These are phyloP conservation scores for Harpalus rubripes DNA, from an alignment of 2,888 invertebrate species.

Conservation along the genomic window DNA sequence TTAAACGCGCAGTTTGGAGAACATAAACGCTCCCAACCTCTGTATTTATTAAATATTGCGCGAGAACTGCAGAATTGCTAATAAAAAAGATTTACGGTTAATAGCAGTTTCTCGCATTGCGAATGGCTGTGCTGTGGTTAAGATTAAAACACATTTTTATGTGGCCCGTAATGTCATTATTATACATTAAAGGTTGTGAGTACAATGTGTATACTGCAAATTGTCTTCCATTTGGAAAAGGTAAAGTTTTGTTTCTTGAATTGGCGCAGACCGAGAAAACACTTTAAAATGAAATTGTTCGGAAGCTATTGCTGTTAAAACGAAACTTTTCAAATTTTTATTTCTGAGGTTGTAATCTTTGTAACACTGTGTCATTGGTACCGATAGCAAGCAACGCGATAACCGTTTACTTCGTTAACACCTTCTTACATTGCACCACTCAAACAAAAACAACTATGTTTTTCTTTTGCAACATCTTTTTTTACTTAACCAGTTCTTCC, in stretches of 20 bases:
- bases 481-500: not conserved
- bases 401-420: constrained; percentile 52
- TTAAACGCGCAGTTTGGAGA: constrained; percentile 62
- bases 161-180: constrained; percentile 57
- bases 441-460: not conserved
- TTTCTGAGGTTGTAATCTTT: constrained; percentile 50
- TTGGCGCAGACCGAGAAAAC: constrained; percentile 30
- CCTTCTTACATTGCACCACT: not conserved
- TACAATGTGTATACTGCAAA: constrained; percentile 64
- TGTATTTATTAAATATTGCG: constrained; percentile 64
- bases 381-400: constrained; percentile 19
- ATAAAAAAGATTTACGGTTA: constrained; percentile 65
- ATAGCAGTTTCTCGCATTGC: constrained; percentile 54
- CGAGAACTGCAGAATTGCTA: constrained; percentile 55
- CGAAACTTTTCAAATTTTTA: constrained; percentile 49
- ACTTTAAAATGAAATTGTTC: constrained; percentile 47
- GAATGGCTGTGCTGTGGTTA: constrained; percentile 48
- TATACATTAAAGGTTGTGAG: constrained; percentile 62
- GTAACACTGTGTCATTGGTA: constrained; percentile 55
- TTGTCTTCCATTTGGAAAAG: constrained; percentile 48
- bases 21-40: constrained; percentile 52
- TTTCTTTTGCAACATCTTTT: not conserved
- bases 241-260: constrained; percentile 46
- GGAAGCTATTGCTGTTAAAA: constrained; percentile 53
- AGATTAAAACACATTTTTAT: constrained; percentile 60